Evolutionary conservation across 1,140 invertebrate species (phyloP).

Genomic region (Ceratosolen solmsi): DNA sequence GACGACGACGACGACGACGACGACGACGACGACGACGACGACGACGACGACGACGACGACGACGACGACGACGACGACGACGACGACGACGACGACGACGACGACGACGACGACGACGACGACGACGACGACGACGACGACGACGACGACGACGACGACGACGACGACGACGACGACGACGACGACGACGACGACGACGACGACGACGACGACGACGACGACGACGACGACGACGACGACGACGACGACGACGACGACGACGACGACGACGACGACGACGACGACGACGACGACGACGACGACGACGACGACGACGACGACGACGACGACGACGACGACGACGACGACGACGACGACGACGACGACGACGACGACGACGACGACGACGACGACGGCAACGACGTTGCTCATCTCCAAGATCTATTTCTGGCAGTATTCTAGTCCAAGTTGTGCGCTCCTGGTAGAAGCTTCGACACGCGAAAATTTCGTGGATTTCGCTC

Average conservation of each 20-base stretch:
- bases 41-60: neutral
- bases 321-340: neutral
- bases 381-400: neutral
- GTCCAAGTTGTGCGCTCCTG: constrained; percentile 47
- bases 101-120: neutral
- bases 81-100: neutral
- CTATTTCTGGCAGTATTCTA: constrained; percentile 60
- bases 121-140: neutral
- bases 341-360: neutral
- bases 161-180: neutral
- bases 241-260: neutral
- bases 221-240: neutral
- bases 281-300: neutral
- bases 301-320: neutral
- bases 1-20: neutral
- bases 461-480: constrained; percentile 33
- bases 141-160: neutral
- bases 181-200: neutral
- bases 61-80: neutral
- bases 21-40: neutral
- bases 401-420: constrained; percentile 18
- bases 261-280: neutral
- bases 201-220: neutral
- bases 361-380: neutral
- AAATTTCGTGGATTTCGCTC: constrained; percentile 17